Evolutionary conservation across 2,888 invertebrate genomes (phyloP), one percentile per base, ranked within the genome.

Genomic region (Thereva nobilitata): DNA sequence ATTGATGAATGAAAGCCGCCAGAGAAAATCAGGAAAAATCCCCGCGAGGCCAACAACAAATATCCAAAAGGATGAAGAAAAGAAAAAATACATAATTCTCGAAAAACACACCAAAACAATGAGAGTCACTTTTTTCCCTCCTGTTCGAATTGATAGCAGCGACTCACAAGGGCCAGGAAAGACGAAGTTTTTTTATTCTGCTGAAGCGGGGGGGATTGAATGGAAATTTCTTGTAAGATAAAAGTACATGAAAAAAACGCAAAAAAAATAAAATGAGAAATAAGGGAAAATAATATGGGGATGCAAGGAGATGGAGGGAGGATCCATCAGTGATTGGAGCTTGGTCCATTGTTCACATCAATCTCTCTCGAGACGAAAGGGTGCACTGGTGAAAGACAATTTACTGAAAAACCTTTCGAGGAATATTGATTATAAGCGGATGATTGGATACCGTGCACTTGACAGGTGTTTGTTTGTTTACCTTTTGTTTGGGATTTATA

Each of bases 361-460:
- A 50, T 40, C 50, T 61, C 61, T 61, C 61, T 50, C 7, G 61
- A 49, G 61, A 61, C 45, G 50, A 61, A 61, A 61, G 50, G 61
- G 61, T 61, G 23, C 23, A 61, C 41, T 61, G 41, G 50, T 23
- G 4, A 38, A 23, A 38, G 5, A 61, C 61, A 61, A 61, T 50
- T 23, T 37, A 10, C 61, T 12, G 41, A 50, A 61, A 61, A 49
- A 38, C 40, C 23, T 50, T 45, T 41, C 37, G 45, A 53, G 61
- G n/a, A 37, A n/a, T 34, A 61, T 61, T 61, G 61, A 61, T 61
- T 61, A 61, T 61, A 9, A 45, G 44, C 52, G 52, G 66, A 64
- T 61, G 65, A 68, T 68, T 68, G 68, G 68, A 56, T 63, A 55
- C 63, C 61, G 68, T 68, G 68, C 61, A 66, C 52, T 66, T 68